Percentiles rank a stretch among this genome's conserved stretches.
Conservation (phyloP, 2,797 vertebrate species). For the Phrynocephalus guinanensis region DNA sequence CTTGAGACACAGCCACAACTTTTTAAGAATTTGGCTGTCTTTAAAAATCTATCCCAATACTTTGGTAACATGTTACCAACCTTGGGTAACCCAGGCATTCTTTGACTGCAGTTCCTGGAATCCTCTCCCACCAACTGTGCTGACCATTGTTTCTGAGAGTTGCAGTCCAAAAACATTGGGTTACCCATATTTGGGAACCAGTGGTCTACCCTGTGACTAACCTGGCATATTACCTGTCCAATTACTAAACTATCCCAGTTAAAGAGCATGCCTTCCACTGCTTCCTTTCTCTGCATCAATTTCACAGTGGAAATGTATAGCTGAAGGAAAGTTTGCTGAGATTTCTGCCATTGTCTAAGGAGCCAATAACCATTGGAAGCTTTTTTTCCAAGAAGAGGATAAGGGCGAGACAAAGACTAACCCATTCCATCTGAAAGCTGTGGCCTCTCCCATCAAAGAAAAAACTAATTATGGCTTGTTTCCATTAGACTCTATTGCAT, state of each 20-base stretch:
- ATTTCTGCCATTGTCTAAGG: neutral
- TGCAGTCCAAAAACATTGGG: too few relatives aligned
- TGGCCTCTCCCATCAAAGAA: neutral
- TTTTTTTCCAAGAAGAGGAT: neutral
- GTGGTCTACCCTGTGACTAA: too few relatives aligned
- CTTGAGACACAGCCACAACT: neutral
- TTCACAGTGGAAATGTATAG: neutral
- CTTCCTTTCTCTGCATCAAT: neutral
- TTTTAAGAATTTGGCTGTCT: neutral
- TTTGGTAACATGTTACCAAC: too few relatives aligned
- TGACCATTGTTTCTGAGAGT: too few relatives aligned
- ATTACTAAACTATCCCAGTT: neutral
- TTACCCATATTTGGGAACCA: too few relatives aligned
- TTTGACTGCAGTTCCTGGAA: too few relatives aligned
- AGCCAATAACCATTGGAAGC: neutral
- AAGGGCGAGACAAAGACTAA: neutral
- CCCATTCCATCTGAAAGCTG: too few relatives aligned
- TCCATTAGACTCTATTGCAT: neutral
- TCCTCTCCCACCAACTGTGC: too few relatives aligned
- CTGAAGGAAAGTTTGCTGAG: neutral
- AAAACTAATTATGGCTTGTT: neutral
- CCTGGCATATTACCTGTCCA: too few relatives aligned
- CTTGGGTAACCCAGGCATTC: too few relatives aligned
- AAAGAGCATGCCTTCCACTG: neutral
- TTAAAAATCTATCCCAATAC: too few relatives aligned